Evolutionary conservation across 2,888 invertebrate genomes (phyloP).

Genomic region (Sesia apiformis): DNA sequence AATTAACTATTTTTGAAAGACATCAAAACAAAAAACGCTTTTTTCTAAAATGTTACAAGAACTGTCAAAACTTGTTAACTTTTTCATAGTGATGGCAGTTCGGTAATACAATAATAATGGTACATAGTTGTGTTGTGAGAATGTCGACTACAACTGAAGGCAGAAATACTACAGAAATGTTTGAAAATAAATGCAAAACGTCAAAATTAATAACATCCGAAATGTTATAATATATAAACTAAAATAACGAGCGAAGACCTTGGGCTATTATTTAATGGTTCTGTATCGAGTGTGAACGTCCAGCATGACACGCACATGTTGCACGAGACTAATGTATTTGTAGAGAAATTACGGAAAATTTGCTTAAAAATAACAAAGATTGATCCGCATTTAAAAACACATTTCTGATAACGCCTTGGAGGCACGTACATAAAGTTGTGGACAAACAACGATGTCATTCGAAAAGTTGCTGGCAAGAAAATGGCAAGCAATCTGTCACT

Average conservation of each 20-base stretch:
- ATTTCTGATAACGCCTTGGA: no score
- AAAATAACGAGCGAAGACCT: constrained; percentile 52
- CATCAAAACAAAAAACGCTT: not conserved
- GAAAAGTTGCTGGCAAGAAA: no score
- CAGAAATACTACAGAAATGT: not conserved
- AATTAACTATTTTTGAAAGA: not conserved
- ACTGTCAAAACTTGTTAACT: constrained; percentile 4
- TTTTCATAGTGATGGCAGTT: not conserved
- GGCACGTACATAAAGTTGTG: no score
- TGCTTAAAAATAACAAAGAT: not conserved
- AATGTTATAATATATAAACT: constrained; percentile 23
- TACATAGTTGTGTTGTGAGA: not conserved
- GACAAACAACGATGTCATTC: no score
- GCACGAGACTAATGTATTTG: not conserved
- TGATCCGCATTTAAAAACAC: no score
- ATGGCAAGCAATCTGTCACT: no score
- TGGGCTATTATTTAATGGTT: constrained; percentile 63
- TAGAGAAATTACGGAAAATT: not conserved
- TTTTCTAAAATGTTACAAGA: constrained; percentile 3
- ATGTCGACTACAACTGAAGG: not conserved
- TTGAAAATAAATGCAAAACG: constrained; percentile 18
- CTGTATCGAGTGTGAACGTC: constrained; percentile 31
- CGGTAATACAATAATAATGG: not conserved
- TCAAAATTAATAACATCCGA: constrained; percentile 17
- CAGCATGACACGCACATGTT: constrained; percentile 30